Evolutionary conservation across 2,113 vertebrate species (phyloP).

Genomic region (Cochlearius cochlearius): DNA sequence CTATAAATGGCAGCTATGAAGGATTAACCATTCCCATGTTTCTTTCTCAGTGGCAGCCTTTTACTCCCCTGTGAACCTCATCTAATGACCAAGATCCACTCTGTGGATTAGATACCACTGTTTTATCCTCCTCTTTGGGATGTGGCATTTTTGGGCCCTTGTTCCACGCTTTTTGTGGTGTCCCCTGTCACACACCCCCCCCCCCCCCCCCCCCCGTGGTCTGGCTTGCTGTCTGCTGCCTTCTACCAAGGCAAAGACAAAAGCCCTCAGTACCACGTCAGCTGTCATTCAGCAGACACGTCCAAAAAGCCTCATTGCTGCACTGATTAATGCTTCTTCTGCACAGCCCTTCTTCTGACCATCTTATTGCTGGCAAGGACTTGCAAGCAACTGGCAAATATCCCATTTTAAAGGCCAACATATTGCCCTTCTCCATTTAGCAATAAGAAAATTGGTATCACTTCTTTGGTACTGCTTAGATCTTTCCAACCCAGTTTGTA

Average conservation of each 20-base stretch:
- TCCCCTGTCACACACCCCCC: accelerated
- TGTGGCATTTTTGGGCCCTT: neutral
- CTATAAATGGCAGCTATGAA: neutral
- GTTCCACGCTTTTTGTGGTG: neutral
- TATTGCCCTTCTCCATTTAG: neutral
- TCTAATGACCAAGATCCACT: neutral
- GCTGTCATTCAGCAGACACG: neutral
- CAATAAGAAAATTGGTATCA: neutral
- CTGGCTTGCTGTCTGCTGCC: neutral
- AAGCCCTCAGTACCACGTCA: neutral
- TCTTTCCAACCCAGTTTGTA: neutral
- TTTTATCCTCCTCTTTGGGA: neutral
- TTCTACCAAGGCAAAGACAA: neutral
- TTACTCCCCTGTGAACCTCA: neutral
- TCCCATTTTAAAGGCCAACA: neutral
- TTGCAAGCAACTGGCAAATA: neutral
- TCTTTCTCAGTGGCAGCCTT: neutral
- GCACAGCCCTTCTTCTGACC: neutral
- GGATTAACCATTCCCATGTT: neutral
- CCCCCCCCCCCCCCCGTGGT: accelerated
- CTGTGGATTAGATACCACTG: neutral
- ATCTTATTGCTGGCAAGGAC: neutral
- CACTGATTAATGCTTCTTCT: neutral
- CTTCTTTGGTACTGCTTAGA: neutral
- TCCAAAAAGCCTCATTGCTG: neutral